Percentiles rank a stretch among this genome's conserved stretches.
Evolutionary conservation across 2,888 invertebrate genomes (phyloP).

Genomic region (Drosophila leonis): DNA sequence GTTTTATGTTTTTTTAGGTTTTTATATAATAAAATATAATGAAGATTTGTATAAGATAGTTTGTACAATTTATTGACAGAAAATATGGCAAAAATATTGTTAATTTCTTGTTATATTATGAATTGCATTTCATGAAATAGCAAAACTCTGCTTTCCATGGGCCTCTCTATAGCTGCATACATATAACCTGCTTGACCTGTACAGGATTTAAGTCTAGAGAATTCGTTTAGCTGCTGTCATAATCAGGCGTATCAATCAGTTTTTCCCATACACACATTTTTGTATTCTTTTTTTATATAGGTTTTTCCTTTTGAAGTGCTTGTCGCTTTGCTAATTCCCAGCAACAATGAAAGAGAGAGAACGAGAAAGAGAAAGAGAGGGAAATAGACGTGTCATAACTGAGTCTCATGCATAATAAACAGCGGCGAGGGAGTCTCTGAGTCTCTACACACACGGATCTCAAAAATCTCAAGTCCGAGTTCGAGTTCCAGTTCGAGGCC

Average conservation of each 20-base stretch:
- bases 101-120: not conserved
- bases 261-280: constrained; percentile 13
- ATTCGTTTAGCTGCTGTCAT: constrained; percentile 39
- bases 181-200: constrained; percentile 42
- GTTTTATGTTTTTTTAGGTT: too few species aligned
- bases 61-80: not conserved
- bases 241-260: constrained; percentile 54
- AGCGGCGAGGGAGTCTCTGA: constrained; percentile 40
- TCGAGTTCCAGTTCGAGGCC: constrained; percentile 27
- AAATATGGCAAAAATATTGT: not conserved
- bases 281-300: not conserved
- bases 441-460: constrained; percentile 14
- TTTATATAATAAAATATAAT: not conserved
- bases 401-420: constrained; percentile 64
- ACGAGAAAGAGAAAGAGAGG: constrained; percentile 16
- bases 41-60: not conserved
- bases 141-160: not conserved
- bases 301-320: constrained; percentile 29
- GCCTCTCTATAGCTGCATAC: not conserved
- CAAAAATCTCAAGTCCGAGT: constrained; percentile 15
- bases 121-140: not conserved
- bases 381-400: constrained; percentile 54
- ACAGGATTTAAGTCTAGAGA: constrained; percentile 21
- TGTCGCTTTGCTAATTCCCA: constrained; percentile 71
- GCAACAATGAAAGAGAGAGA: constrained; percentile 22